phyloP scores from a whole-genome alignment of 1,140 invertebrate genomes.

The Nautilus pompilius region DNA sequence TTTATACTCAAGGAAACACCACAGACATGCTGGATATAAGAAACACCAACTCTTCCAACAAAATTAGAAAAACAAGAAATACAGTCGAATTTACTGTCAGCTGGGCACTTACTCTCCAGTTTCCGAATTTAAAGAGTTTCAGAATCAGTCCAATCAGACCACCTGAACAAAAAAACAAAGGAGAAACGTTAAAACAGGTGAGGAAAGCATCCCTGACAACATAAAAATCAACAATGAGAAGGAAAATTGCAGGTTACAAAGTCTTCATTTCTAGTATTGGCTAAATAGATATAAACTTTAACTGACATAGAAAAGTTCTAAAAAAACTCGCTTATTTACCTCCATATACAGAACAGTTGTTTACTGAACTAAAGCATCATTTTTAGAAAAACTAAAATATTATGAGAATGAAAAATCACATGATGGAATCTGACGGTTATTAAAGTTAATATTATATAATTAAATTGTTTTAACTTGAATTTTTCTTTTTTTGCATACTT shows the following conservation, averaged over 20 bases:
- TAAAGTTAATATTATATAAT: no score
- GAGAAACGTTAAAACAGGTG: neutral
- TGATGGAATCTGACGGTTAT: no score
- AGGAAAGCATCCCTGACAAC: no score
- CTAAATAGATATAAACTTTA: neutral
- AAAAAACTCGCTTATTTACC: no score
- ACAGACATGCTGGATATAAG: neutral
- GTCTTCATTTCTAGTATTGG: neutral
- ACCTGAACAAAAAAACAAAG: slow-evolving; percentile 59
- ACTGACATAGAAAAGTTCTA: neutral
- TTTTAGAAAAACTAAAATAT: no score
- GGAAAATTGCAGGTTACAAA: neutral
- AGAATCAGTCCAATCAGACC: slow-evolving; percentile 87
- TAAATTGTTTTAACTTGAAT: no score
- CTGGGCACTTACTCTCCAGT: slow-evolving; percentile 68
- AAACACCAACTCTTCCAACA: neutral
- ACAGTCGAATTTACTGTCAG: neutral
- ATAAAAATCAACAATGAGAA: no score
- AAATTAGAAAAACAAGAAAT: neutral
- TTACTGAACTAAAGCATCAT: neutral
- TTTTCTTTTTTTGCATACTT: no score
- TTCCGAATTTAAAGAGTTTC: slow-evolving; percentile 84
- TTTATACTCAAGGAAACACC: neutral
- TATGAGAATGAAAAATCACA: no score
- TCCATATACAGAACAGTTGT: no score